Conservation (phyloP, 2,797 vertebrate genomes). For the Hirundo rustica region DNA sequence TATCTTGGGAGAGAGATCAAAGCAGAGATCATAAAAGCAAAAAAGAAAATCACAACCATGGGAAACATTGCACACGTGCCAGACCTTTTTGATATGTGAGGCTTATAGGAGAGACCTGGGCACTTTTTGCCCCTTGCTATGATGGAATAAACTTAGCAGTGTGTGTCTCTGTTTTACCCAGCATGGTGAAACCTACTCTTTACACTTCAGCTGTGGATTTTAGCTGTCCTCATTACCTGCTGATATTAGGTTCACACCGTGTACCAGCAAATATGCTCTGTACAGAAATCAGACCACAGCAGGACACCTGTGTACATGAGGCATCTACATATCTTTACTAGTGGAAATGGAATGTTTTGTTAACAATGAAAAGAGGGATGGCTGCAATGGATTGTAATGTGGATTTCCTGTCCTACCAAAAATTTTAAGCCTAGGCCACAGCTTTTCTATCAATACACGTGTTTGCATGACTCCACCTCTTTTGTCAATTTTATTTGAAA, state of each 20-base stretch:
- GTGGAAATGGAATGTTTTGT: background rate
- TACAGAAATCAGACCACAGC: background rate
- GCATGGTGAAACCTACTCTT: background rate
- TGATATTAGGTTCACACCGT: rapidly evolving
- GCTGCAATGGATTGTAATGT: background rate
- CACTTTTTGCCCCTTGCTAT: background rate
- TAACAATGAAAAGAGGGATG: background rate
- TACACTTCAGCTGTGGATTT: background rate
- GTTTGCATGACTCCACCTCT: background rate
- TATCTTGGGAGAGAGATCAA: background rate
- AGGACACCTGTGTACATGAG: background rate
- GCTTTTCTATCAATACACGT: background rate
- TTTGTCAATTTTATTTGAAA: background rate
- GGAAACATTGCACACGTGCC: background rate
- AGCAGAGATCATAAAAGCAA: background rate
- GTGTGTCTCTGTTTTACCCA: background rate
- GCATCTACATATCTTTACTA: background rate
- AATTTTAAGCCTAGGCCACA: background rate
- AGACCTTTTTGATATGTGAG: background rate
- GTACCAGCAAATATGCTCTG: background rate
- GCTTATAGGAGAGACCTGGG: background rate
- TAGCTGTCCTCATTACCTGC: background rate
- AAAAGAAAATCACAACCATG: background rate
- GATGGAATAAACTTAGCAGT: background rate
- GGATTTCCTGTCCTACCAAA: background rate